Conservation (phyloP, 92 coral and sea anemone genomes). For the Paragorgia papillata region DNA sequence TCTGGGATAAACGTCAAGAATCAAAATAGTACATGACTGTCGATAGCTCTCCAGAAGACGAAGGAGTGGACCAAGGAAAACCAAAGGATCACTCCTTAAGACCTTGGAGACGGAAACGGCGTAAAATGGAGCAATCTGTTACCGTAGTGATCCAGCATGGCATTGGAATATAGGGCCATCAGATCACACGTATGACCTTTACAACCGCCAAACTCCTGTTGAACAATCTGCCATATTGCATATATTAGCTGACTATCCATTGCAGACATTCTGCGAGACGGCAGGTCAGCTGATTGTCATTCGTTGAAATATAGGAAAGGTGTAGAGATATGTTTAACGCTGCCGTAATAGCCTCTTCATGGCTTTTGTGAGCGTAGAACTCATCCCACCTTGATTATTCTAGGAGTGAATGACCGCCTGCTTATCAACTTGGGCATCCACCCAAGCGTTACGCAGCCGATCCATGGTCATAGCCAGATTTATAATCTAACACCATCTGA, state of each 20-base stretch:
- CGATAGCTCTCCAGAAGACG: slow-evolving; percentile 42
- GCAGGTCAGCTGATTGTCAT: too few relatives aligned
- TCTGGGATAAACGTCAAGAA: slow-evolving; percentile 46
- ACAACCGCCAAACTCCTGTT: slow-evolving; percentile 42
- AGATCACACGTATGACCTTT: slow-evolving; percentile 51
- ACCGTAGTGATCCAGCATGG: slow-evolving; percentile 46
- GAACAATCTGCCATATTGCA: slow-evolving; percentile 32
- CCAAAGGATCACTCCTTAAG: slow-evolving; percentile 53
- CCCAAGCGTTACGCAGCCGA: slow-evolving; percentile 18
- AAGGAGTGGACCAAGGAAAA: slow-evolving; percentile 53
- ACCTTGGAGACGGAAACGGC: slow-evolving; percentile 53
- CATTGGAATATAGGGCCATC: slow-evolving; percentile 53
- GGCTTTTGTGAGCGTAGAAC: background rate
- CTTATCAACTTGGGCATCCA: too few relatives aligned
- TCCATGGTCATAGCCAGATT: slow-evolving; percentile 20
- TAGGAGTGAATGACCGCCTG: slow-evolving; percentile 6
- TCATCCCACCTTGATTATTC: background rate
- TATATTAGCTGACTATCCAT: slow-evolving; percentile 42
- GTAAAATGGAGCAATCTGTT: slow-evolving; percentile 51
- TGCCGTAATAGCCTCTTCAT: slow-evolving; percentile 10
- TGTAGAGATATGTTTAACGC: slow-evolving; percentile 37
- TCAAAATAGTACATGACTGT: slow-evolving; percentile 39
- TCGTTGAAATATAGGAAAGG: too few relatives aligned
- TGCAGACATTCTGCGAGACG: slow-evolving; percentile 57
- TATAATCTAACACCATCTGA: slow-evolving; percentile 5